A percentile compares a stretch with the other conserved stretches of the same genome.
These are phyloP conservation scores for Anthophora plumipes DNA, from an alignment of 2,888 invertebrate species.

Conservation along the genomic window DNA sequence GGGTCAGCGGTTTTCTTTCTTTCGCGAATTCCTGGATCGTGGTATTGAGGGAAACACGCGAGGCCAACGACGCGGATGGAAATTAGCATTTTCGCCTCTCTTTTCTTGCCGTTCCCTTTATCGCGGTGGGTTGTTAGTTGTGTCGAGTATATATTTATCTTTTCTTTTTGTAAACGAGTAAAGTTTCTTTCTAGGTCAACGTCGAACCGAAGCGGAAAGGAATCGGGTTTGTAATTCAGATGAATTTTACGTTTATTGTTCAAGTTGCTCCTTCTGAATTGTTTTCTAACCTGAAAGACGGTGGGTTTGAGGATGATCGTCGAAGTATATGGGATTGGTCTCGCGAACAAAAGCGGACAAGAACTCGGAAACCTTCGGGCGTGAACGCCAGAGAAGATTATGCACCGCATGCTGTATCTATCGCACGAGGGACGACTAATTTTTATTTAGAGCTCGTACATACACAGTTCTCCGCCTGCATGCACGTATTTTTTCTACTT, in stretches of 20 bases:
- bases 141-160: background rate
- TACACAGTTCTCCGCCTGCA: conserved; percentile 62
- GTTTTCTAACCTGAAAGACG: no score
- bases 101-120: background rate
- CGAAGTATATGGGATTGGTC: background rate
- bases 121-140: conserved; percentile 6
- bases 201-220: no score
- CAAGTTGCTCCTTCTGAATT: no score
- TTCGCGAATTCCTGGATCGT: conserved; percentile 19
- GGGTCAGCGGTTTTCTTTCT: conserved; percentile 19
- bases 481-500: conserved; percentile 60
- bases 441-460: conserved; percentile 50
- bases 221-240: no score
- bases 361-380: conserved; percentile 49
- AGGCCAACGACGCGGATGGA: conserved; percentile 12
- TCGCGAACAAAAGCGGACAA: conserved; percentile 26
- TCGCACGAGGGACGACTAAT: conserved; percentile 64
- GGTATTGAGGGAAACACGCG: conserved; percentile 42
- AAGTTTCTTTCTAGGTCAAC: no score
- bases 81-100: conserved; percentile 27
- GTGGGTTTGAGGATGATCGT: background rate
- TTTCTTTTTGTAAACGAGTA: no score
- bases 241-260: no score
- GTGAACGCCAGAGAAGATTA: conserved; percentile 58
- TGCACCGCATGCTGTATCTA: conserved; percentile 73